These are phyloP conservation scores for Sapajus apella DNA, from an alignment of 2,113 vertebrate species.

Conservation along the genomic window DNA sequence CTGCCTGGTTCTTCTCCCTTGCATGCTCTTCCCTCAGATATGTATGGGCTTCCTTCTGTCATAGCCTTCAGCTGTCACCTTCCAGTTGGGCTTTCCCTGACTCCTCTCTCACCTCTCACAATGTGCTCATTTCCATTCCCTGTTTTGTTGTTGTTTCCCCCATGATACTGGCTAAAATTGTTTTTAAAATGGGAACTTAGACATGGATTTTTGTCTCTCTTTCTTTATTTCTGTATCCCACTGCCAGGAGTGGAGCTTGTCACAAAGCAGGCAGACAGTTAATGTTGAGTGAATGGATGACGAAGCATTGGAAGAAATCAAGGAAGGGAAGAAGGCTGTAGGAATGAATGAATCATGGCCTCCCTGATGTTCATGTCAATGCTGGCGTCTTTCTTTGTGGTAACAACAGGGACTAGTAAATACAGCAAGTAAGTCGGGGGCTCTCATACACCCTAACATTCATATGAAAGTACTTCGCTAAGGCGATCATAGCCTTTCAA, in stretches of 20 bases:
- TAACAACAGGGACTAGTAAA: not conserved
- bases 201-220: not conserved
- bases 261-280: not conserved
- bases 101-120: too few relatives aligned
- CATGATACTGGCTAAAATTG: not conserved
- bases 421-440: not conserved
- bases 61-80: not conserved
- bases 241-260: not conserved
- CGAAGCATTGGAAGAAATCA: not conserved
- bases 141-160: not conserved
- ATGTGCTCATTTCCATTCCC: not conserved
- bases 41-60: not conserved
- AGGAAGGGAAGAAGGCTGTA: not conserved
- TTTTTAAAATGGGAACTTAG: not conserved
- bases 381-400: not conserved
- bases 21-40: not conserved
- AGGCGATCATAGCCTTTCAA: not conserved
- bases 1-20: rapidly evolving
- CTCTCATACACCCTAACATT: not conserved
- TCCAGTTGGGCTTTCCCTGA: too few relatives aligned
- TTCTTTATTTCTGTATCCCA: not conserved
- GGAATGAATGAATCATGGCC: not conserved
- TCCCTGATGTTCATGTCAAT: not conserved
- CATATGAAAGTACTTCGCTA: not conserved
- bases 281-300: not conserved